phyloP scores from a whole-genome alignment of 2,888 invertebrate genomes.

The Trissolcus japonicus region DNA sequence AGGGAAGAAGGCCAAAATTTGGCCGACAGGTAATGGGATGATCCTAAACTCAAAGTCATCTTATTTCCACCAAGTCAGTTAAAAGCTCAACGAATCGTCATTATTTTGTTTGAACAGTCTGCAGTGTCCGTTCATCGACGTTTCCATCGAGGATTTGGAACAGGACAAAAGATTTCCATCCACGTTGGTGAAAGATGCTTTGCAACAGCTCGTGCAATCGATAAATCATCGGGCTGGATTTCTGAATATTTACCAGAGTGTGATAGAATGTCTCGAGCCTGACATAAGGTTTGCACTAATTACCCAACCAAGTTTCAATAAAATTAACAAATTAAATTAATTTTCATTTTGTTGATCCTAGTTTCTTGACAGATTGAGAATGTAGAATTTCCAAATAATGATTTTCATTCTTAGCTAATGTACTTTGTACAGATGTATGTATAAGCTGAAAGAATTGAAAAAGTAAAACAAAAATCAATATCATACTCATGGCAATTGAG shows the following conservation, averaged over 20 bases:
- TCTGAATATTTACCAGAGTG: slow-evolving; percentile 83
- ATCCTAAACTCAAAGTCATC: background rate
- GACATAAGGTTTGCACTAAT: slow-evolving; percentile 82
- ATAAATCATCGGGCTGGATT: slow-evolving; percentile 88
- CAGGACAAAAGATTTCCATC: slow-evolving; percentile 81
- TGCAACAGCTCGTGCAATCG: slow-evolving; percentile 85
- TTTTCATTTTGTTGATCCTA: too few relatives aligned
- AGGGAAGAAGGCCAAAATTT: slow-evolving; percentile 93
- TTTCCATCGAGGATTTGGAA: slow-evolving; percentile 79
- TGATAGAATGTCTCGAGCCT: slow-evolving; percentile 88
- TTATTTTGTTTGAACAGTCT: slow-evolving; percentile 78
- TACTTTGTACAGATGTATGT: too few relatives aligned
- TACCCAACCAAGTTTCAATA: background rate
- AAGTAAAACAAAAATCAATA: too few relatives aligned
- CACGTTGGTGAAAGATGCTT: slow-evolving; percentile 83
- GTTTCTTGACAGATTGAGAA: too few relatives aligned
- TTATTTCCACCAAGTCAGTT: slow-evolving; percentile 1
- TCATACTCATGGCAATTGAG: too few relatives aligned
- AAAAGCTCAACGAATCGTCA: background rate
- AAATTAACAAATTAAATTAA: too few relatives aligned
- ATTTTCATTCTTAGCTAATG: too few relatives aligned
- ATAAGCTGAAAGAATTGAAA: too few relatives aligned
- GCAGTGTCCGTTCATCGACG: slow-evolving; percentile 91
- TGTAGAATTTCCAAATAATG: too few relatives aligned
- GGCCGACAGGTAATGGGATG: slow-evolving; percentile 84